Evolutionary conservation across 2,113 vertebrate genomes (phyloP).

Genomic region (Plecturocebus donacophilus): DNA sequence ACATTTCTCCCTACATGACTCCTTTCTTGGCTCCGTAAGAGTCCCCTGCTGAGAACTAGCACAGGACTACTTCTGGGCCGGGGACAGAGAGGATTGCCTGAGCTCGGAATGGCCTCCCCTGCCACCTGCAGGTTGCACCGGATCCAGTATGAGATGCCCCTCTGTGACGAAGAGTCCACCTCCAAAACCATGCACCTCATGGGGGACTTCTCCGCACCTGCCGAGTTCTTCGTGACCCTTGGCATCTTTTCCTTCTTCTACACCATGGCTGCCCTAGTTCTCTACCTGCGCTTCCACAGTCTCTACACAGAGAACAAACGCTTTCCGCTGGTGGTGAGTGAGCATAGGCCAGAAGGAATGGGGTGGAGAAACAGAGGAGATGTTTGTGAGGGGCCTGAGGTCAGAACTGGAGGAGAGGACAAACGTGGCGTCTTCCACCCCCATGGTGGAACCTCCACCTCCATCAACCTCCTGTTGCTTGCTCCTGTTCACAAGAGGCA

Average conservation of each 20-base stretch:
- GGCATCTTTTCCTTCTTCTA: slow-evolving; percentile 96
- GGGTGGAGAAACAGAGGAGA: background rate
- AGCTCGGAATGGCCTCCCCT: background rate
- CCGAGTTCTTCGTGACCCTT: slow-evolving; percentile 94
- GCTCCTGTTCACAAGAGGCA: background rate
- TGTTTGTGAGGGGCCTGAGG: background rate
- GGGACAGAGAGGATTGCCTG: background rate
- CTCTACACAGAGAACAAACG: slow-evolving; percentile 89
- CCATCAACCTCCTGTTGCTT: background rate
- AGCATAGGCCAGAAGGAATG: background rate
- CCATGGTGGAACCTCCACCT: background rate
- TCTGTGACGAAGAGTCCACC: slow-evolving; percentile 70
- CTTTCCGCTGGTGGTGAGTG: slow-evolving; percentile 89
- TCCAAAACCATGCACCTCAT: slow-evolving; percentile 81
- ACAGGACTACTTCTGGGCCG: background rate
- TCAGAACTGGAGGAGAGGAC: background rate
- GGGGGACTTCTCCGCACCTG: slow-evolving; percentile 92
- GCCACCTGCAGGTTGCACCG: slow-evolving; percentile 87
- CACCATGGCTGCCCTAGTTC: slow-evolving; percentile 88
- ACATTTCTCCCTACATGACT: background rate
- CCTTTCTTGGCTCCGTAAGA: background rate
- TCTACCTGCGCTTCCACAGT: slow-evolving; percentile 94
- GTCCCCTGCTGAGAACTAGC: background rate
- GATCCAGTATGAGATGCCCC: slow-evolving; percentile 85
- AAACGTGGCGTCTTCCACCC: background rate